Evolutionary conservation across 2,888 invertebrate genomes (phyloP).

Genomic region (Lasiommata megera): DNA sequence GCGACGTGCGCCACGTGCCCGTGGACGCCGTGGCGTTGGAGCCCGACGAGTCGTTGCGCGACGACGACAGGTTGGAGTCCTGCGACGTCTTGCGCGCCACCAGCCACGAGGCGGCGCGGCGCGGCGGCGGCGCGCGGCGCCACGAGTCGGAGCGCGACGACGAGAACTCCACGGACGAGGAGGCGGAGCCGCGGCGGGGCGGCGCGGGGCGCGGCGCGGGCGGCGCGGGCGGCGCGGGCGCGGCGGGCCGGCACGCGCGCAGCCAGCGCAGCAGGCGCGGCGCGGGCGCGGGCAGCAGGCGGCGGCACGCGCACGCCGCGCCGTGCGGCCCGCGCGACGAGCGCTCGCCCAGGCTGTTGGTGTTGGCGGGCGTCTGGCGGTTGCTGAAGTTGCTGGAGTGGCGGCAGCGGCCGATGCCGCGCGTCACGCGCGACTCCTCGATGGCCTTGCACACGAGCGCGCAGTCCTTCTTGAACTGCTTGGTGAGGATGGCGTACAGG

Average conservation of each 20-base stretch:
- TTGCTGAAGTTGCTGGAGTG: slow-evolving; percentile 94
- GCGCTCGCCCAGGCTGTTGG: slow-evolving; percentile 90
- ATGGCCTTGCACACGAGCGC: slow-evolving; percentile 97
- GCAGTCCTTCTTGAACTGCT: slow-evolving; percentile 98
- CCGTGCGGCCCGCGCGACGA: slow-evolving; percentile 87
- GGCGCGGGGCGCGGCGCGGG: slow-evolving; percentile 48
- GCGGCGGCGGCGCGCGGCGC: slow-evolving; percentile 90
- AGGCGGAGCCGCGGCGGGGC: slow-evolving; percentile 71
- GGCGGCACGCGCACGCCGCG: slow-evolving; percentile 76
- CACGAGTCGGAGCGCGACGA: slow-evolving; percentile 83
- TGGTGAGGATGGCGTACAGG: slow-evolving; percentile 97
- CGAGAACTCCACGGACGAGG: slow-evolving; percentile 94
- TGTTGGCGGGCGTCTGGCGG: slow-evolving; percentile 92
- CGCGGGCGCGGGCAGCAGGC: slow-evolving; percentile 87
- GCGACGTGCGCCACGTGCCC: slow-evolving; percentile 93
- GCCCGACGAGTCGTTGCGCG: slow-evolving; percentile 94
- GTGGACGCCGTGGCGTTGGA: slow-evolving; percentile 94
- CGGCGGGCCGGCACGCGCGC: slow-evolving; percentile 58
- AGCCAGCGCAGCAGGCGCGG: slow-evolving; percentile 70
- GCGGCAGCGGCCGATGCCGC: slow-evolving; percentile 92
- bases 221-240: slow-evolving; percentile 44
- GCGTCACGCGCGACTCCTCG: slow-evolving; percentile 94
- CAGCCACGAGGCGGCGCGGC: slow-evolving; percentile 93
- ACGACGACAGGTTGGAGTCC: slow-evolving; percentile 94
- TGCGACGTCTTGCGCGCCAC: slow-evolving; percentile 96